phyloP scores from a whole-genome alignment of 2,888 invertebrate genomes.

The Hirtodrosophila alboralis region DNA sequence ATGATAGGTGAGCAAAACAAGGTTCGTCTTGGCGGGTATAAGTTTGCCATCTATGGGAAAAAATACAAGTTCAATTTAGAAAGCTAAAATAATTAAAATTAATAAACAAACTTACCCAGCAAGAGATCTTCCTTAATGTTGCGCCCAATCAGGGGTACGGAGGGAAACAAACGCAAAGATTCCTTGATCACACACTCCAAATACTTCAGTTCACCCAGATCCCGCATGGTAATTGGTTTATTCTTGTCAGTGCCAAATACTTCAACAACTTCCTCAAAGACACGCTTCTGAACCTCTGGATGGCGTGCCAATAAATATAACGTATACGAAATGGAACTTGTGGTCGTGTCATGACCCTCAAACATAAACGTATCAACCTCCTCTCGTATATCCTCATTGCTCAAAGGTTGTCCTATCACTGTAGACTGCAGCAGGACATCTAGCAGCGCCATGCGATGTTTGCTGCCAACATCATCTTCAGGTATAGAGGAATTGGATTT shows the following conservation, averaged over 20 bases:
- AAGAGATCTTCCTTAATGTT: slow-evolving; percentile 85
- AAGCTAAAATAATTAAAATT: background rate
- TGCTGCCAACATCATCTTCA: slow-evolving; percentile 84
- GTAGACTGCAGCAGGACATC: slow-evolving; percentile 87
- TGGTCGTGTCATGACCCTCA: slow-evolving; percentile 85
- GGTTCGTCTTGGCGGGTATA: slow-evolving; percentile 71
- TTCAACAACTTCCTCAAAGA: slow-evolving; percentile 74
- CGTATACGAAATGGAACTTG: slow-evolving; percentile 79
- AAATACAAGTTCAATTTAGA: no score
- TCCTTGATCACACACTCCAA: slow-evolving; percentile 89
- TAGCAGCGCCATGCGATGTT: slow-evolving; percentile 87
- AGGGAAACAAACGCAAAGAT: slow-evolving; percentile 87
- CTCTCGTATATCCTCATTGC: slow-evolving; percentile 87
- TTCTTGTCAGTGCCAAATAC: slow-evolving; percentile 75
- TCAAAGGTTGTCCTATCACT: slow-evolving; percentile 86
- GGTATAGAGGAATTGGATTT: slow-evolving; percentile 16
- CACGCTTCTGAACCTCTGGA: slow-evolving; percentile 75
- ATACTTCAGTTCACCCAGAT: slow-evolving; percentile 80
- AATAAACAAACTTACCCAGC: slow-evolving; percentile 84
- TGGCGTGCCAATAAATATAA: slow-evolving; percentile 79
- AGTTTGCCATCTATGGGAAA: slow-evolving; percentile 70
- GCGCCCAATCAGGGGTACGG: slow-evolving; percentile 87
- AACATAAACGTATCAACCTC: slow-evolving; percentile 89
- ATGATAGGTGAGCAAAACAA: slow-evolving; percentile 70
- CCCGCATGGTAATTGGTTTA: slow-evolving; percentile 57